Percentiles rank a stretch among this genome's conserved stretches.
phyloP scores from a whole-genome alignment of 2,113 vertebrate genomes.

The Psilopogon haemacephalus region DNA sequence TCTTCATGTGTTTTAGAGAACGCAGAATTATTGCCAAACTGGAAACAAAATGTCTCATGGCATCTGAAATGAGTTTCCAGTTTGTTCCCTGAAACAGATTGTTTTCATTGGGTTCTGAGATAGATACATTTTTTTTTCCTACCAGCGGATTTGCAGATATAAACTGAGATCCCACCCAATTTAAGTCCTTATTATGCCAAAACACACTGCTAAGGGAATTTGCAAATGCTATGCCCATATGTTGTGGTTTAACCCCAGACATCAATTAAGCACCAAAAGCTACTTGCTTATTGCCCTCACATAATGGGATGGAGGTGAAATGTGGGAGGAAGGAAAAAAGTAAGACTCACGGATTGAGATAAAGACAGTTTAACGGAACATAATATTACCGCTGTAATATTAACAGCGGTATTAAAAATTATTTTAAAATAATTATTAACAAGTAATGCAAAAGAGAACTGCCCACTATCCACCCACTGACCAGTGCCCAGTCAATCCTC shows the following conservation, averaged over 20 bases:
- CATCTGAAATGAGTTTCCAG: not conserved
- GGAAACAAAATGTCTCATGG: not conserved
- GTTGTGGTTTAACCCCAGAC: not conserved
- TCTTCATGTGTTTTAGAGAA: not conserved
- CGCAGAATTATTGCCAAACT: not conserved
- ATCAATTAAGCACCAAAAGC: not conserved
- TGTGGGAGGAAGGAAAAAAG: not conserved
- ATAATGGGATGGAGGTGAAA: not conserved
- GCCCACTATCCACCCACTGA: not conserved
- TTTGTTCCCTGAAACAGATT: not conserved
- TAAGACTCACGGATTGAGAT: not conserved
- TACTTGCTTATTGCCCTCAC: not conserved
- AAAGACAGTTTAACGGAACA: not conserved
- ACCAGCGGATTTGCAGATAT: not conserved
- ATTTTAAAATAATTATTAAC: no score
- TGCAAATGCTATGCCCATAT: not conserved
- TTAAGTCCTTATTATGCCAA: not conserved
- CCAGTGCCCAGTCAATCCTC: not conserved
- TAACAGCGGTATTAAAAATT: not conserved
- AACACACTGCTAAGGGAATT: not conserved
- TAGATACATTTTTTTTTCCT: not conserved
- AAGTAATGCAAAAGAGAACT: not conserved
- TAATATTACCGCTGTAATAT: no score
- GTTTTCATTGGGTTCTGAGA: slow-evolving; percentile 15
- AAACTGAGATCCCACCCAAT: not conserved